Evolutionary conservation across 2,113 vertebrate species (phyloP).

Genomic region (Fregetta grallaria): DNA sequence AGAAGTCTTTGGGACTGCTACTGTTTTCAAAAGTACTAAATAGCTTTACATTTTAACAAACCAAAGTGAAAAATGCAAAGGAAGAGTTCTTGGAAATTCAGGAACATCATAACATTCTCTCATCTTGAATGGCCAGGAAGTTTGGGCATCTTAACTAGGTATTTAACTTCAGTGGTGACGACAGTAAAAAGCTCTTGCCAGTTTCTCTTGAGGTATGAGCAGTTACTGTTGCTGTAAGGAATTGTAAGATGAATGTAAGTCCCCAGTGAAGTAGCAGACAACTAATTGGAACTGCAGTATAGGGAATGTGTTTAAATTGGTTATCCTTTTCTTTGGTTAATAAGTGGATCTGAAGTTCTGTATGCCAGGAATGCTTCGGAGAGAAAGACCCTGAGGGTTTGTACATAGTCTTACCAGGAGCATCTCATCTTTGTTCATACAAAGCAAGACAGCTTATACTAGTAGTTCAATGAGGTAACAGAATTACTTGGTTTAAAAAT

Average conservation of each 20-base stretch:
- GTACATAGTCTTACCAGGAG: neutral
- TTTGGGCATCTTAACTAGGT: neutral
- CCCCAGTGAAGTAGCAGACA: neutral
- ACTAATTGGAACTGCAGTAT: neutral
- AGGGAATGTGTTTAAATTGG: neutral
- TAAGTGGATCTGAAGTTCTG: neutral
- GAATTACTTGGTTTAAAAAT: neutral
- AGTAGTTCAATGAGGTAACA: neutral
- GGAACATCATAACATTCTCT: neutral
- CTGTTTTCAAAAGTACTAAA: neutral
- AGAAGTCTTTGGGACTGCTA: neutral
- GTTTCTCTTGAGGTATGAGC: neutral
- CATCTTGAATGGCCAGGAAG: neutral
- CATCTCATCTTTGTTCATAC: neutral
- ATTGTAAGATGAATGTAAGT: neutral
- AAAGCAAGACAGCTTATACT: neutral
- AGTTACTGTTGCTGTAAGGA: neutral
- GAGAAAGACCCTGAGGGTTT: neutral
- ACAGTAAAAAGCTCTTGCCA: neutral
- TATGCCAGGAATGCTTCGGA: neutral
- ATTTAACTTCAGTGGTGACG: neutral
- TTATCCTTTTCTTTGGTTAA: neutral
- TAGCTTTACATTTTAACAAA: neutral
- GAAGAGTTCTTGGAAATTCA: neutral
- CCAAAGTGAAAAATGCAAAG: neutral